Evolutionary conservation across 2,113 vertebrate species (phyloP), one percentile per base, ranked within the genome.

Genomic region (Sinocyclocheilus anophthalmus): DNA sequence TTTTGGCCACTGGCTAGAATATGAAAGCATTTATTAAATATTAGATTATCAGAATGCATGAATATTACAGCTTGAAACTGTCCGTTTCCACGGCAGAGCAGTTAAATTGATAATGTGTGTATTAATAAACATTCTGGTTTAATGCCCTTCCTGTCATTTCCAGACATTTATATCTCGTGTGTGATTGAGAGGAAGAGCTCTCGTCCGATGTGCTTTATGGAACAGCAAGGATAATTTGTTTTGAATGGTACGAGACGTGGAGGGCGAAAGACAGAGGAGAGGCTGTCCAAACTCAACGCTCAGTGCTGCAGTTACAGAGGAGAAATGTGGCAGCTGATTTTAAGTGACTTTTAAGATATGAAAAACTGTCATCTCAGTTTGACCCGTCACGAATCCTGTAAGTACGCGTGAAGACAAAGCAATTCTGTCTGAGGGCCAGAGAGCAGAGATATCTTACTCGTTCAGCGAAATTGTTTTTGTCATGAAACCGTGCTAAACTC

Each of bases 401-500:
- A 81, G 61, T 81, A 42, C 24, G 16, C 24, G 39, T 81, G 42
- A 81, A 65, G 79, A 67, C 37, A 67, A 26, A 48, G 80, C 26
- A 11, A 22, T 82, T 67, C 39, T 33, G 86, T 95, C 96, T 0
- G 94, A 96, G 88, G 97, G 97, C 87, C 94, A 94, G 75, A 69
- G 42, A 82, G 80, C 80, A 53, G 63, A 82, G 18, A 70, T 82
- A 70, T 37, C 63, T 45, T 33, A 70, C 42, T 37, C 42, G 45
- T 82, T 82, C 63, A 69, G 26, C 63, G 42, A 82, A 70, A 82
- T 33, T 98, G 97, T 93, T 97, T 98, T 84, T 99, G 98, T 4
- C 96, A 97, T 91, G 96, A 98, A 90, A 97, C 97, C 69, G 98
- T 97, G 97, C 95, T 95, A 30, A 97, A 97, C 45, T 63, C 33